Evolutionary conservation across 2,888 invertebrate genomes (phyloP).

Genomic region (Drosophila helvetica): DNA sequence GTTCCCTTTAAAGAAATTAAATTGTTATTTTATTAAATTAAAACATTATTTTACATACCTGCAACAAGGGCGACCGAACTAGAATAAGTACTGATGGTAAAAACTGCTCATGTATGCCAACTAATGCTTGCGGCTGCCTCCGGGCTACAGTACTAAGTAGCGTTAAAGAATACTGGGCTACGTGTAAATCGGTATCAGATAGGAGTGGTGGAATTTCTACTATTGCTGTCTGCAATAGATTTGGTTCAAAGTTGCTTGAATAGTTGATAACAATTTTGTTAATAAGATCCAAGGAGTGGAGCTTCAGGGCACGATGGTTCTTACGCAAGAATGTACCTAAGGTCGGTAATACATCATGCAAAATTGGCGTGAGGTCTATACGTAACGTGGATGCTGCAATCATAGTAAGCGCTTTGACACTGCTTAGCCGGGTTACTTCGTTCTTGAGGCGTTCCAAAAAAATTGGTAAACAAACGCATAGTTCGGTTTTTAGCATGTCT

Average conservation of each 20-base stretch:
- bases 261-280: conserved; percentile 96
- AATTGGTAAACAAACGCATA: conserved; percentile 94
- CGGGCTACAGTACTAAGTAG: conserved; percentile 92
- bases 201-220: conserved; percentile 95
- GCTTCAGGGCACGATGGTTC: conserved; percentile 97
- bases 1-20: conserved; percentile 86
- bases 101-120: conserved; percentile 89
- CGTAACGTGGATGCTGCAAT: conserved; percentile 95
- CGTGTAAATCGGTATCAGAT: conserved; percentile 97
- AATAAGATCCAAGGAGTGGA: conserved; percentile 94
- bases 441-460: conserved; percentile 97
- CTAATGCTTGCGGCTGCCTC: conserved; percentile 91
- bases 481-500: conserved; percentile 91
- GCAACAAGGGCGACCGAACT: conserved; percentile 94
- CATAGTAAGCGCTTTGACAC: conserved; percentile 97
- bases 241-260: conserved; percentile 87
- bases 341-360: conserved; percentile 95
- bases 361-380: conserved; percentile 92
- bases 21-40: background rate
- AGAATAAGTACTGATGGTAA: conserved; percentile 93
- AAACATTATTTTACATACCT: conserved; percentile 55
- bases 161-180: conserved; percentile 95
- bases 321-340: conserved; percentile 97
- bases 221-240: conserved; percentile 89
- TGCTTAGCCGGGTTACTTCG: conserved; percentile 98